phyloP scores from a whole-genome alignment of 1,140 invertebrate species.

The Homalodisca vitripennis region DNA sequence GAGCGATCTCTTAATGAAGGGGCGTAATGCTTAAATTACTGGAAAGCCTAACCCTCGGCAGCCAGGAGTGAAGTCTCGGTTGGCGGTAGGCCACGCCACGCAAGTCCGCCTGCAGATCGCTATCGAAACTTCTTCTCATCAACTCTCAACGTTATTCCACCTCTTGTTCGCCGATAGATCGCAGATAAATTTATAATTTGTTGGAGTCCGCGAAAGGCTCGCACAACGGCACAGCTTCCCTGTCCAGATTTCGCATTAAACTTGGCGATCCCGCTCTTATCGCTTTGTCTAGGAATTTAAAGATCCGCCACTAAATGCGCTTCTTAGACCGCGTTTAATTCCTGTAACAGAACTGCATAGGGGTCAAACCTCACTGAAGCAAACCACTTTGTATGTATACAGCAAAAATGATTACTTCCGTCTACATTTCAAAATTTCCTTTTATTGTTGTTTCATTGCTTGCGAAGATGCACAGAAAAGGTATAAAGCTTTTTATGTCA shows the following conservation, averaged over 20 bases:
- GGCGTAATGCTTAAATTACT: slow-evolving; percentile 15
- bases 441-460: no score
- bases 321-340: background rate
- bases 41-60: background rate
- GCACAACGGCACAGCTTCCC: background rate
- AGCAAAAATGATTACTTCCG: no score
- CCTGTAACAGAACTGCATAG: background rate
- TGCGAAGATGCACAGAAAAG: no score
- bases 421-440: no score
- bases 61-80: no score
- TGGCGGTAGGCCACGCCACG: no score
- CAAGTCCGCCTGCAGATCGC: background rate
- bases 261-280: background rate
- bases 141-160: slow-evolving; percentile 2
- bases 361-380: background rate
- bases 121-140: background rate
- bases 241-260: background rate
- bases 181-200: slow-evolving; percentile 9
- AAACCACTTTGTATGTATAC: background rate
- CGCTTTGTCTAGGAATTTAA: background rate
- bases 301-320: background rate
- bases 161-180: no score
- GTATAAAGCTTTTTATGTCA: no score
- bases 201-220: background rate
- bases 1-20: background rate